Evolutionary conservation across 2,888 invertebrate genomes (phyloP).

Genomic region (Leucania comma): DNA sequence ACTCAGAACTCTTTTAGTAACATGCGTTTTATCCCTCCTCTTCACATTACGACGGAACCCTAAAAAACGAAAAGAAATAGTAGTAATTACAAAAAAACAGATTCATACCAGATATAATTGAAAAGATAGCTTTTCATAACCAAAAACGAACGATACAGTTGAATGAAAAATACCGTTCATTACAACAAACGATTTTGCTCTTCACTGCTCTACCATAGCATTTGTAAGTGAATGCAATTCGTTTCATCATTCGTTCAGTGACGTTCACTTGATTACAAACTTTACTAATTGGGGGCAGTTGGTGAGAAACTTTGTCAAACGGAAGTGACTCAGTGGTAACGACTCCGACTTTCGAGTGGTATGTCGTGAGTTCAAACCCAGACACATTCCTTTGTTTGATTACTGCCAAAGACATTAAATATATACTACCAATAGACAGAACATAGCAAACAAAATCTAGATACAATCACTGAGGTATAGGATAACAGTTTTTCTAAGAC

Average conservation of each 20-base stretch:
- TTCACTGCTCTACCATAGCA: conserved; percentile 42
- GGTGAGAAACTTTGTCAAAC: conserved; percentile 23
- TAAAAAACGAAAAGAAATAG: background rate
- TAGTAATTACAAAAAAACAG: conserved; percentile 4
- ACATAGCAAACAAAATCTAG: no score
- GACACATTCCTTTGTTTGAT: no score
- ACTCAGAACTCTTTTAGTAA: no score
- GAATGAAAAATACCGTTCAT: conserved; percentile 32
- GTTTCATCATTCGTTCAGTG: conserved; percentile 35
- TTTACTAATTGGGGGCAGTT: conserved; percentile 35
- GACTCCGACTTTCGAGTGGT: no score
- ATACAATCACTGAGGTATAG: no score
- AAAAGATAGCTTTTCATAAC: conserved; percentile 54
- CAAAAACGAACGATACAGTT: conserved; percentile 27
- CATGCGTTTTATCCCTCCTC: no score
- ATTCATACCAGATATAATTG: conserved; percentile 34
- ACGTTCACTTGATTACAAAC: conserved; percentile 36
- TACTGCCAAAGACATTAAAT: no score
- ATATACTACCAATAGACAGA: no score
- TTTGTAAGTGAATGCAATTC: conserved; percentile 39
- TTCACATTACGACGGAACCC: no score
- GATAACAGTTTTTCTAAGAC: no score
- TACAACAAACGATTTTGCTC: conserved; percentile 51
- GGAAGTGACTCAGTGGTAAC: no score
- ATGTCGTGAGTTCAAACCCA: no score